These are phyloP conservation scores for Agraylea sexmaculata DNA, from an alignment of 1,140 invertebrate genomes.

Conservation along the genomic window DNA sequence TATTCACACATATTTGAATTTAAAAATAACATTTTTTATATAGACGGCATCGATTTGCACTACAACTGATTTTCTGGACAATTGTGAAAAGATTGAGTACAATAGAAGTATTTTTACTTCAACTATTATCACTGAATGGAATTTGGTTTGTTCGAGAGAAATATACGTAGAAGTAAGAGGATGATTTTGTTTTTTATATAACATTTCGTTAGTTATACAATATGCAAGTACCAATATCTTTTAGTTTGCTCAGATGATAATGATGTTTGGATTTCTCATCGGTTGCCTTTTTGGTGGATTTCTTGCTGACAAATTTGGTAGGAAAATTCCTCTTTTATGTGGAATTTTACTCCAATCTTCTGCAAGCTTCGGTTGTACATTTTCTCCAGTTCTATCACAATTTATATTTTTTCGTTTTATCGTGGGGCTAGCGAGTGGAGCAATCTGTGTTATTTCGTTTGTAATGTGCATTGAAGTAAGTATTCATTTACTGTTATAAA, in stretches of 20 bases:
- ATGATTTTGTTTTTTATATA: neutral
- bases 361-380: conserved; percentile 45
- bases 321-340: conserved; percentile 44
- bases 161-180: conserved; percentile 43
- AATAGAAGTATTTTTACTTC: conserved; percentile 48
- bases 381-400: conserved; percentile 48
- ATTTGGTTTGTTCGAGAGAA: conserved; percentile 52
- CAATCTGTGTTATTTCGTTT: conserved; percentile 34
- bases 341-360: conserved; percentile 50
- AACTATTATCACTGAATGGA: conserved; percentile 61
- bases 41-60: too few species aligned
- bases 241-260: conserved; percentile 54
- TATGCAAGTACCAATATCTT: conserved; percentile 16
- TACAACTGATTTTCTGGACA: conserved; percentile 21
- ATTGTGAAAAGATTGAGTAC: conserved; percentile 46
- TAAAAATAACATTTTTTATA: conserved; percentile 1
- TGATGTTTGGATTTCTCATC: conserved; percentile 63
- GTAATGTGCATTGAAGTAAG: conserved; percentile 37
- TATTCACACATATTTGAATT: neutral
- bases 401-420: conserved; percentile 61
- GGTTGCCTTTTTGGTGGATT: conserved; percentile 56
- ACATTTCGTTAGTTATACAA: neutral
- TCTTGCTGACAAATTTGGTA: conserved; percentile 54
- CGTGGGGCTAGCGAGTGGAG: conserved; percentile 53
- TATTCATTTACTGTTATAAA: conserved; percentile 4